Percentiles rank a stretch among this genome's conserved stretches.
These are phyloP conservation scores for Eudorcas thomsonii DNA, from an alignment of 2,113 vertebrate genomes.

Conservation along the genomic window DNA sequence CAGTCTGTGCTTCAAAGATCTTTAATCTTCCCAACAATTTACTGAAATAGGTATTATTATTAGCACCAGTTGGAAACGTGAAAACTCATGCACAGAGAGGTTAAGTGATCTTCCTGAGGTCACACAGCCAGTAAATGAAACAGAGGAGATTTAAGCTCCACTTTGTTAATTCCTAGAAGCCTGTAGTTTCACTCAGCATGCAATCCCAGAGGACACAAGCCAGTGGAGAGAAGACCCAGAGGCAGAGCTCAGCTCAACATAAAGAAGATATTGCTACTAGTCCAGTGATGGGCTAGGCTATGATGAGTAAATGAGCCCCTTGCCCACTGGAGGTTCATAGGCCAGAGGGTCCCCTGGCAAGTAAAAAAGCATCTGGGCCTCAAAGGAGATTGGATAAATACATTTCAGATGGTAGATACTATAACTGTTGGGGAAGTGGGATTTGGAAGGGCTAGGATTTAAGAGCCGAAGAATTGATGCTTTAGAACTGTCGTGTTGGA, in stretches of 20 bases:
- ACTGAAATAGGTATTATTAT: conserved; percentile 34
- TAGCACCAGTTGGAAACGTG: not conserved
- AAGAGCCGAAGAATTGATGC: no score
- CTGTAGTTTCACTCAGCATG: not conserved
- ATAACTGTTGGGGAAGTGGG: not conserved
- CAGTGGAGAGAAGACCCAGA: not conserved
- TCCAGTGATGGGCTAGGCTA: not conserved
- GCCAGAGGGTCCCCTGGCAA: not conserved
- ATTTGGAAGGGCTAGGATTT: not conserved
- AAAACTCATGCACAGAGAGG: conserved; percentile 23
- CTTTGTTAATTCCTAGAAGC: not conserved
- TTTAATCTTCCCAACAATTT: conserved; percentile 45
- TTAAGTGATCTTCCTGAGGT: conserved; percentile 47
- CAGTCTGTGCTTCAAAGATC: conserved; percentile 18
- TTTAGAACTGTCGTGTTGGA: no score
- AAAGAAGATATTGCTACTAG: not conserved
- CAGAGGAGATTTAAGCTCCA: not conserved
- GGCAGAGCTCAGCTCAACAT: not conserved
- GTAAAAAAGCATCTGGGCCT: not conserved
- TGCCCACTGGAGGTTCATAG: not conserved
- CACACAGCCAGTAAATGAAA: conserved; percentile 49
- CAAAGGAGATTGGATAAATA: not conserved
- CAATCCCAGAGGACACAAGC: not conserved
- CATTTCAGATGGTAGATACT: not conserved
- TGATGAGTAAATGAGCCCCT: not conserved